Conservation (phyloP, 2,888 invertebrate species). For the Listrodromus nycthemerus region DNA sequence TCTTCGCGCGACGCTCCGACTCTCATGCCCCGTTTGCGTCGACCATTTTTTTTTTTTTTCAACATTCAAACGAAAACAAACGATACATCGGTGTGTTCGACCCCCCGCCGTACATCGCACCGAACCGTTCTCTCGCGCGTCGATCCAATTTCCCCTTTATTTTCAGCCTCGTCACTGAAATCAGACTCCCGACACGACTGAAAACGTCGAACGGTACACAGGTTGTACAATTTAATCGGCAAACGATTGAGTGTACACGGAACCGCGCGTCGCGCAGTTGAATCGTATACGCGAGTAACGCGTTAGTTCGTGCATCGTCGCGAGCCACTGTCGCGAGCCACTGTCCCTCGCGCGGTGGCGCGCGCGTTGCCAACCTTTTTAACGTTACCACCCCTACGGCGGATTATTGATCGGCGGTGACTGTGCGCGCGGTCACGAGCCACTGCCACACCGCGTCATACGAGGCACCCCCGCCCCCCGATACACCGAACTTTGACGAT, state of each 20-base stretch:
- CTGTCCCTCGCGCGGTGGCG: conserved; percentile 14
- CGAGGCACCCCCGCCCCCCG: conserved; percentile 27
- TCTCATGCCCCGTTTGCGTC: background rate
- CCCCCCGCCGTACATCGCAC: background rate
- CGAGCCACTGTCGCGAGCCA: conserved; percentile 1
- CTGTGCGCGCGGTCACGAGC: conserved; percentile 54
- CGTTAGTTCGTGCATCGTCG: conserved; percentile 47
- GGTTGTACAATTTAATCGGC: conserved; percentile 2
- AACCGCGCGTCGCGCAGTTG: conserved; percentile 59
- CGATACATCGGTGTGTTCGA: background rate
- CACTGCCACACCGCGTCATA: conserved; percentile 35
- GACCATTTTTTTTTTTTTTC: background rate
- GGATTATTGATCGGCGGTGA: conserved; percentile 64
- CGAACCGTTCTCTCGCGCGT: background rate
- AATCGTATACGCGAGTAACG: conserved; percentile 64
- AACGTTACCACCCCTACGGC: conserved; percentile 42
- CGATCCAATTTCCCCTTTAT: background rate
- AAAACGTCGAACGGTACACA: background rate
- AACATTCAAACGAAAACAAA: background rate
- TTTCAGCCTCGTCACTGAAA: background rate
- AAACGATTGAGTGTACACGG: conserved; percentile 40
- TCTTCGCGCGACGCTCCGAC: background rate
- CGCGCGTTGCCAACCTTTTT: conserved; percentile 35
- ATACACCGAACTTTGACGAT: conserved; percentile 14
- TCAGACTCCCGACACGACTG: background rate